A percentile compares a stretch with the other conserved stretches of the same genome.
Conservation (phyloP, 2,888 invertebrate genomes). For the Drosophila atripex region DNA sequence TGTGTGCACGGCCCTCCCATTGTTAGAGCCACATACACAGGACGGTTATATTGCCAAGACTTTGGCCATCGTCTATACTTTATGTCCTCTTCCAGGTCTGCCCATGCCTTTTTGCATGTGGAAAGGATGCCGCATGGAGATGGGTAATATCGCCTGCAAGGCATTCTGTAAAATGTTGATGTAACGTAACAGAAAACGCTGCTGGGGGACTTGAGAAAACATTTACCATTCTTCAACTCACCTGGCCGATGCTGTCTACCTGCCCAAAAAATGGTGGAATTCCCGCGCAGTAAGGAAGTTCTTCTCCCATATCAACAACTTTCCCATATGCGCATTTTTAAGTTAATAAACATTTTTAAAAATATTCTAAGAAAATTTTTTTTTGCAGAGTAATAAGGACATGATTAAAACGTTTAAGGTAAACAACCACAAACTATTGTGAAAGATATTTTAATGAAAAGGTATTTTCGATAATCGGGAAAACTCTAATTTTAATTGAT, state of each 20-base stretch:
- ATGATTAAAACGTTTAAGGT: no score
- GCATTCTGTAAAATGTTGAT: conserved; percentile 28
- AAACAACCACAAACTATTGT: no score
- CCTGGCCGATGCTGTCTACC: conserved; percentile 1
- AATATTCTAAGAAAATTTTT: no score
- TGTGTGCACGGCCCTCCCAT: conserved; percentile 11
- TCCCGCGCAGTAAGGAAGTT: conserved; percentile 9
- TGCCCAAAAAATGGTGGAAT: not conserved
- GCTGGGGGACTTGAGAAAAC: conserved; percentile 11
- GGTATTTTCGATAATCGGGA: no score
- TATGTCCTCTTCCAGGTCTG: conserved; percentile 12
- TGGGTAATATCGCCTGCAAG: conserved; percentile 28
- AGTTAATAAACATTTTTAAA: not conserved
- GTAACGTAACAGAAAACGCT: conserved; percentile 17
- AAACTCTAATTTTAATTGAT: no score
- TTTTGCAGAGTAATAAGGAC: no score
- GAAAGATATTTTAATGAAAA: no score
- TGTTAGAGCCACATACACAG: conserved; percentile 20
- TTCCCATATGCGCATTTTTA: conserved; percentile 27
- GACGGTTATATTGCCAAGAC: conserved; percentile 10
- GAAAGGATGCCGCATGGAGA: not conserved
- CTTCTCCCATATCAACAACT: conserved; percentile 10
- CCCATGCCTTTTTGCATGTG: conserved; percentile 38
- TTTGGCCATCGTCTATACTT: conserved; percentile 32
- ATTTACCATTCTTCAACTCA: conserved; percentile 12